Evolutionary conservation across 2,113 vertebrate species (phyloP), one percentile per base, ranked within the genome.

Genomic region (Piaya cayana): DNA sequence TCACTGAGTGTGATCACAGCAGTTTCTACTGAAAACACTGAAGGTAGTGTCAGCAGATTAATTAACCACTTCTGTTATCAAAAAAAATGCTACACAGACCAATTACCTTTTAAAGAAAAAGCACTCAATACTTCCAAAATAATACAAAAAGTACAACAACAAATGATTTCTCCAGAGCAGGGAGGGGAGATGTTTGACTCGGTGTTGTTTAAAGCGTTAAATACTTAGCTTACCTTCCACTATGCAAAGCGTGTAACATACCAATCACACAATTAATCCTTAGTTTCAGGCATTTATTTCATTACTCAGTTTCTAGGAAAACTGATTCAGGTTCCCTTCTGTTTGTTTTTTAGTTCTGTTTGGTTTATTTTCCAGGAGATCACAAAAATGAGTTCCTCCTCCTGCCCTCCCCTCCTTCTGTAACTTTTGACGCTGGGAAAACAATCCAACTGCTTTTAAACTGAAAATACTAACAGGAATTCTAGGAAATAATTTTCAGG

Each of bases 201-300:
- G 3, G 10, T 11, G 15, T 19, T 58, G 15, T 43, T 65, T 69
- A 65, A 85, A 90, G 26, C 6, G 53, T 10, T 29, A 59, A 81
- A 55, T 13, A 39, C 0, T 1, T 52, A 68, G 9, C 5, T 88
- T 55, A 50, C 27, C 20, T 78, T 80, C 65, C 55, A 27, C 59
- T 65, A 7, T 6, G 11, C 36, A 86, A 90, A 77, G 37, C 1
- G 2, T 0, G 0, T 37, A 78, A 64, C 16, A 17, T 0, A 6
- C 9, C 15, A 71, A 34, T 42, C 9, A 29, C 23, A 56, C 17
- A 63, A 88, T 47, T 55, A 43, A 68, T 36, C 25, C 29, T 37
- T 43, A 60, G 75, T 86, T 87, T 78, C 27, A 56, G 22, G 14
- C 9, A 86, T 22, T 93, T 75, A 12, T 59, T 14, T 77, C 26